phyloP scores from a whole-genome alignment of 2,888 invertebrate genomes.

The Rhagophthalmus giganteus region DNA sequence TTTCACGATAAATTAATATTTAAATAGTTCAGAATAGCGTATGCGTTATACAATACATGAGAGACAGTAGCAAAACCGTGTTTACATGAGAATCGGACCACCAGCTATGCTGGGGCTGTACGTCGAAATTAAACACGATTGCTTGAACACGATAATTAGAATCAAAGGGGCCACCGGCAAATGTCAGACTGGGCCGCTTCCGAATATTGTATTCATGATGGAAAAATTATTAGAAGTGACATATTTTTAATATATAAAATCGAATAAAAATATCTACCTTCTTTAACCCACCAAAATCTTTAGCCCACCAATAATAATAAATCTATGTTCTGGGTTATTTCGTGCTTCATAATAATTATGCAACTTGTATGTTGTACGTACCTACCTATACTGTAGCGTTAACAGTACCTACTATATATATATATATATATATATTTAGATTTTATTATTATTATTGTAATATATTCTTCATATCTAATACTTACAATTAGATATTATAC shows the following conservation, averaged over 20 bases:
- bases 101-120: conserved; percentile 31
- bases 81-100: conserved; percentile 35
- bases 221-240: conserved; percentile 10
- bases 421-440: no score
- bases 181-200: conserved; percentile 29
- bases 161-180: conserved; percentile 30
- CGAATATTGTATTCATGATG: conserved; percentile 18
- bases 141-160: conserved; percentile 36
- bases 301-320: no score
- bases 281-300: not conserved
- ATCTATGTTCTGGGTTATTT: no score
- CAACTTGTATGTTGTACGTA: no score
- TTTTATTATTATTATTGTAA: no score
- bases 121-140: conserved; percentile 34
- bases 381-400: no score
- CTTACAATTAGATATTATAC: no score
- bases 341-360: no score
- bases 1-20: conserved; percentile 34
- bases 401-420: no score
- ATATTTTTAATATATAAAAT: conserved; percentile 6
- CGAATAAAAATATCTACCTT: not conserved
- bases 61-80: conserved; percentile 23
- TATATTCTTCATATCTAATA: no score
- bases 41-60: conserved; percentile 25
- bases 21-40: conserved; percentile 22